Conservation (phyloP, 1,140 invertebrate species). For the Chrysoperla carnea region DNA sequence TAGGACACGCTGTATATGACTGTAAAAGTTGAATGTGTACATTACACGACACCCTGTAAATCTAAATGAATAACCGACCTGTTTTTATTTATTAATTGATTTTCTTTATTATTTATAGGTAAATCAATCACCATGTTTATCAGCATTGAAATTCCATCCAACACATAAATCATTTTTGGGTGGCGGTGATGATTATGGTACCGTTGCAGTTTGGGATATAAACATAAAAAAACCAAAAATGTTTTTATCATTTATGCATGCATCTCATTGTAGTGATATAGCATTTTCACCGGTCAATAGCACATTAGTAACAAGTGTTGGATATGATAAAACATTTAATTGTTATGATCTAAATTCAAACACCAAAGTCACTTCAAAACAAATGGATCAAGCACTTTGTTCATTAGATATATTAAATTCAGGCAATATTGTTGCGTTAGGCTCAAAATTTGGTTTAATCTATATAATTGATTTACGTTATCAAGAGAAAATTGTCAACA, state of each 20-base stretch:
- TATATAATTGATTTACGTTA: slow-evolving; percentile 14
- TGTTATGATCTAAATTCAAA: slow-evolving; percentile 15
- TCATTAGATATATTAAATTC: slow-evolving; percentile 17
- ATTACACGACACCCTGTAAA: no score
- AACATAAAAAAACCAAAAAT: slow-evolving; percentile 14
- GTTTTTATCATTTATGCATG: slow-evolving; percentile 11
- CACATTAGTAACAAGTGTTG: slow-evolving; percentile 13
- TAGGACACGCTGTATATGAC: no score
- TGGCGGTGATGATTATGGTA: slow-evolving; percentile 17
- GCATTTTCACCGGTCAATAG: slow-evolving; percentile 16
- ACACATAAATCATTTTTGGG: slow-evolving; percentile 13
- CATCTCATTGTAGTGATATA: slow-evolving; percentile 12
- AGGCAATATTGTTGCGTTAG: slow-evolving; percentile 14
- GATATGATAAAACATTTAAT: slow-evolving; percentile 14
- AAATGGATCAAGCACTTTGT: slow-evolving; percentile 13
- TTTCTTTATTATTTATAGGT: no score
- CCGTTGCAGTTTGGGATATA: slow-evolving; percentile 18
- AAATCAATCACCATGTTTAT: not conserved
- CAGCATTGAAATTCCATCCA: slow-evolving; percentile 13
- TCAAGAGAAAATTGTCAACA: not conserved
- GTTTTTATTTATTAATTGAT: no score
- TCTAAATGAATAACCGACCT: no score
- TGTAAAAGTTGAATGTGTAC: no score
- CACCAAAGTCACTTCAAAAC: slow-evolving; percentile 9
- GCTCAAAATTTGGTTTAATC: slow-evolving; percentile 15